A percentile compares a stretch with the other conserved stretches of the same genome.
Evolutionary conservation across 2,888 invertebrate genomes (phyloP).

Genomic region (Steromphala cineraria): DNA sequence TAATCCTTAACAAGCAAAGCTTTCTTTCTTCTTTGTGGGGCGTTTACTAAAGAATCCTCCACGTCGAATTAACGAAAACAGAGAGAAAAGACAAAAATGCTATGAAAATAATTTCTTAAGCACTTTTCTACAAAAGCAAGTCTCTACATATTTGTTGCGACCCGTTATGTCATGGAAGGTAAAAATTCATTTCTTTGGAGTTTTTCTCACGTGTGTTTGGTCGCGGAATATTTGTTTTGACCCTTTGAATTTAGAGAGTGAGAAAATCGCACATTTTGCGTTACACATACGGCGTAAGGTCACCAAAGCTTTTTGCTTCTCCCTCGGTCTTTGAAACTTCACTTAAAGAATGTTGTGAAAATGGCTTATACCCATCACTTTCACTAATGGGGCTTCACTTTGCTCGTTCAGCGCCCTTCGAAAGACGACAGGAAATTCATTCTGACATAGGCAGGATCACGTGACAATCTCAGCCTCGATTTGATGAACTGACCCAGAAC

Average conservation of each 20-base stretch:
- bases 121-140: not conserved
- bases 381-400: not conserved
- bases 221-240: not conserved
- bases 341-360: not conserved
- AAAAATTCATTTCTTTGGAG: not conserved
- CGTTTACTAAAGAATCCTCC: not conserved
- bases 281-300: not conserved
- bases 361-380: not conserved
- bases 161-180: not conserved
- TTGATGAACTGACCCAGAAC: not conserved
- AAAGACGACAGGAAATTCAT: not conserved
- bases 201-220: not conserved
- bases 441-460: not conserved
- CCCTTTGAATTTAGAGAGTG: not conserved
- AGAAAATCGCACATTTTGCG: not conserved
- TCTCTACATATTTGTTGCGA: not conserved
- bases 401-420: not conserved
- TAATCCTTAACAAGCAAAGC: no score
- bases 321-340: not conserved
- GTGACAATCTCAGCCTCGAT: not conserved
- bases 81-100: not conserved
- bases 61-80: not conserved
- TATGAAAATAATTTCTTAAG: not conserved
- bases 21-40: not conserved
- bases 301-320: not conserved